Conservation (phyloP, 2,113 vertebrate genomes). For the Turdus rufiventris region DNA sequence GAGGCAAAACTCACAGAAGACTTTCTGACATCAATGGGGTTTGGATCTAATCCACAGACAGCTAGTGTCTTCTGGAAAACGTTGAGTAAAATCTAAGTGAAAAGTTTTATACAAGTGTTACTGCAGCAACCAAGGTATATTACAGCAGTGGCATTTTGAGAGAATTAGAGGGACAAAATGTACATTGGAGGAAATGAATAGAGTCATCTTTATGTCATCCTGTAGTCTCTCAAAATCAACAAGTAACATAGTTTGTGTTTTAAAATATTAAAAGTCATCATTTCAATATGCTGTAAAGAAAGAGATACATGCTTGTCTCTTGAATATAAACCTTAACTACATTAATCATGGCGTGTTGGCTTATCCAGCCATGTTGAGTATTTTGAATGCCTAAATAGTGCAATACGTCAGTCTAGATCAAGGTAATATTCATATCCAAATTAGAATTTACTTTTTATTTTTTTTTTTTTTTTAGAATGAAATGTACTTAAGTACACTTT, state of each 20-base stretch:
- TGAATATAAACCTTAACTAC: not conserved
- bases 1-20: conserved; percentile 22
- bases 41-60: conserved; percentile 8
- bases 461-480: too few species aligned
- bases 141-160: not conserved
- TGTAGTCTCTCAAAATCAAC: not conserved
- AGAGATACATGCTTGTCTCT: not conserved
- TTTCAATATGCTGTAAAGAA: not conserved
- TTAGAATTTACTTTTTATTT: not conserved
- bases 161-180: not conserved
- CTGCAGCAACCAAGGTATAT: too few species aligned
- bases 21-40: conserved; percentile 24
- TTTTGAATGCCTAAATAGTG: not conserved
- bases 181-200: not conserved
- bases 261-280: not conserved
- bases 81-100: conserved; percentile 19
- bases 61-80: conserved; percentile 32
- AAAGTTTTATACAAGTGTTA: conserved; percentile 11
- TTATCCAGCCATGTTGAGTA: not conserved
- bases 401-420: not conserved
- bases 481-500: not conserved
- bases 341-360: not conserved
- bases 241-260: not conserved
- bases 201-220: not conserved
- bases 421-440: not conserved